A percentile compares a stretch with the other conserved stretches of the same genome.
Conservation (phyloP, 2,113 vertebrate species). For the Panthera uncia region DNA sequence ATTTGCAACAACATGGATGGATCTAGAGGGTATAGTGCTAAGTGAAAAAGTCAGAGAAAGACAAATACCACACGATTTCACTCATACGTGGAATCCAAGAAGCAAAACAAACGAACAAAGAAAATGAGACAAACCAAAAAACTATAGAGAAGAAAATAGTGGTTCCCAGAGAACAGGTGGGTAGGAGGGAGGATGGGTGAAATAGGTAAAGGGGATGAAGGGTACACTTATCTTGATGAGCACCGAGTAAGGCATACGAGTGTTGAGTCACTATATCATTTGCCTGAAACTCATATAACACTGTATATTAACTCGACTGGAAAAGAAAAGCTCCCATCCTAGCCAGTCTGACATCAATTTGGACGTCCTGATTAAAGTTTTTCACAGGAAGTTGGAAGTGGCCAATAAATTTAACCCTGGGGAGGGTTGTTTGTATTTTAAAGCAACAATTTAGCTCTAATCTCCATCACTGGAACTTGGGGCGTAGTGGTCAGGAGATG, state of each 20-base stretch:
- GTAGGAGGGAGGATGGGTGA: neutral
- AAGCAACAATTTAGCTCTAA: slow-evolving; percentile 46
- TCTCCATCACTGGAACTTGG: neutral
- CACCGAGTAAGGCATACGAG: neutral
- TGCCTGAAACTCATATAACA: neutral
- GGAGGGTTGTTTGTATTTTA: slow-evolving; percentile 15
- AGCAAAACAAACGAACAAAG: neutral
- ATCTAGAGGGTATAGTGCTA: neutral
- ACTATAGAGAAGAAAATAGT: neutral
- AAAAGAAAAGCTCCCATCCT: neutral
- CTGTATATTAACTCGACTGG: neutral
- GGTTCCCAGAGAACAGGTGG: neutral
- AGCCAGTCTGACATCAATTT: slow-evolving; percentile 34
- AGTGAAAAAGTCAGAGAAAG: neutral
- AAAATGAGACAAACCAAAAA: neutral
- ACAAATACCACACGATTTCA: neutral
- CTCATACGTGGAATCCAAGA: neutral
- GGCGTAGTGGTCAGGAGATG: neutral
- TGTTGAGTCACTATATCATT: neutral
- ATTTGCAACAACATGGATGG: neutral
- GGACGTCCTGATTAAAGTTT: slow-evolving; percentile 29
- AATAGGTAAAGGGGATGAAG: neutral
- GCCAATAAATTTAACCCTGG: slow-evolving; percentile 29
- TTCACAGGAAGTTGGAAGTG: slow-evolving; percentile 29
- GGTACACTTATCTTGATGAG: neutral